phyloP scores from a whole-genome alignment of 2,797 vertebrate genomes.

The Hemibagrus guttatus region DNA sequence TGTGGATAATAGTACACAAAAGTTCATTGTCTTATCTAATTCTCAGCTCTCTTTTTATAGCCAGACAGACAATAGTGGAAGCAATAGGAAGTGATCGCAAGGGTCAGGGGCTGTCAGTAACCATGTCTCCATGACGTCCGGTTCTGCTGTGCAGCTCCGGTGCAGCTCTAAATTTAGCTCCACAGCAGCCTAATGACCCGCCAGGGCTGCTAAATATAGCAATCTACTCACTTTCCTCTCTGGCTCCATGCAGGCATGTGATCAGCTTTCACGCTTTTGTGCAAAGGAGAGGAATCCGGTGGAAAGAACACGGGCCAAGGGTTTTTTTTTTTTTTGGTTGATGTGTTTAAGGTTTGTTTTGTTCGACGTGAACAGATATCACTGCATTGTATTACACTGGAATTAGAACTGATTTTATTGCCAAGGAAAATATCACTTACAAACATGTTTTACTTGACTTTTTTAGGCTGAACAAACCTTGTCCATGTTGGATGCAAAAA shows the following conservation, averaged over 20 bases:
- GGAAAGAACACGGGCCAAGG: not conserved
- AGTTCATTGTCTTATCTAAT: constrained; percentile 3
- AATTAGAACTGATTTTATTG: not conserved
- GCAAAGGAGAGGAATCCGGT: constrained; percentile 11
- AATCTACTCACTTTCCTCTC: constrained; percentile 60
- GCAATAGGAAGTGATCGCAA: constrained; percentile 49
- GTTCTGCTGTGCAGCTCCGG: constrained; percentile 28
- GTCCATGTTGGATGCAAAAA: not conserved
- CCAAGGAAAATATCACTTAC: not conserved
- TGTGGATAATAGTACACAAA: constrained; percentile 18
- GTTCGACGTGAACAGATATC: constrained; percentile 39
- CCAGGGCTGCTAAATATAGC: constrained; percentile 73
- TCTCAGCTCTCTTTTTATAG: not conserved
- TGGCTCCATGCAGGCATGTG: constrained; percentile 45
- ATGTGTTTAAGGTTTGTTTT: constrained; percentile 44
- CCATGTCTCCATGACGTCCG: constrained; percentile 54
- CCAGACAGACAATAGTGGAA: constrained; percentile 49
- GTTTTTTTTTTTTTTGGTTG: no score
- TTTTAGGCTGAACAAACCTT: not conserved
- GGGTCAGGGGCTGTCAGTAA: constrained; percentile 52
- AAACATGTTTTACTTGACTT: not conserved
- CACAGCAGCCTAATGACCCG: constrained; percentile 63
- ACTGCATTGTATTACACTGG: constrained; percentile 33
- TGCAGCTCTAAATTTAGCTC: constrained; percentile 70
- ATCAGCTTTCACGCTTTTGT: constrained; percentile 50